phyloP scores from a whole-genome alignment of 2,888 invertebrate genomes.

The Asteroscopus sphinx region DNA sequence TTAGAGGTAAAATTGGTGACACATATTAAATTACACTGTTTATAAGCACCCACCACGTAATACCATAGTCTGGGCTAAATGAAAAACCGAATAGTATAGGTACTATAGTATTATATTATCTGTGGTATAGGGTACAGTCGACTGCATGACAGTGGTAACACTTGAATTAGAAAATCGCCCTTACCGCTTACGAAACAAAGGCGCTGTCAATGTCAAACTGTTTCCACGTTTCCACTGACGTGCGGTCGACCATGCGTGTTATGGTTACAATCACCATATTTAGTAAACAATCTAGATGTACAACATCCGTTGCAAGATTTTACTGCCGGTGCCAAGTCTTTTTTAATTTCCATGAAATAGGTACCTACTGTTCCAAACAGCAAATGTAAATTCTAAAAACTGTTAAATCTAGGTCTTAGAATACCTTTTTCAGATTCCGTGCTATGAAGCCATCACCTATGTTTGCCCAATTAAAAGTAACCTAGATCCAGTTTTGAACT shows the following conservation, averaged over 20 bases:
- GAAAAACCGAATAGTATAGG: background rate
- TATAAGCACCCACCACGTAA: too few species aligned
- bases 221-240: too few species aligned
- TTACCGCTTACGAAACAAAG: too few species aligned
- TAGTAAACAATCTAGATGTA: conserved; percentile 18
- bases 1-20: too few species aligned
- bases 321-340: background rate
- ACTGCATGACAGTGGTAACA: too few species aligned
- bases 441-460: conserved; percentile 7
- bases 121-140: too few species aligned
- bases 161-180: too few species aligned
- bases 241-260: background rate
- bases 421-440: background rate
- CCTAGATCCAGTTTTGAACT: conserved; percentile 19
- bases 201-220: too few species aligned
- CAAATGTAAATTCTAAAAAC: background rate
- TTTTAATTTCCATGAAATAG: background rate
- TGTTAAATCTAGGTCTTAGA: conserved; percentile 4
- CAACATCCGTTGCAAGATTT: conserved; percentile 14
- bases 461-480: conserved; percentile 17
- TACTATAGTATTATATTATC: too few species aligned
- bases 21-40: too few species aligned
- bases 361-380: background rate
- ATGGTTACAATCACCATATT: conserved; percentile 18
- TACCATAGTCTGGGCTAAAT: background rate